Evolutionary conservation across 2,888 invertebrate species (phyloP).

Genomic region (Cheilosia pagana): DNA sequence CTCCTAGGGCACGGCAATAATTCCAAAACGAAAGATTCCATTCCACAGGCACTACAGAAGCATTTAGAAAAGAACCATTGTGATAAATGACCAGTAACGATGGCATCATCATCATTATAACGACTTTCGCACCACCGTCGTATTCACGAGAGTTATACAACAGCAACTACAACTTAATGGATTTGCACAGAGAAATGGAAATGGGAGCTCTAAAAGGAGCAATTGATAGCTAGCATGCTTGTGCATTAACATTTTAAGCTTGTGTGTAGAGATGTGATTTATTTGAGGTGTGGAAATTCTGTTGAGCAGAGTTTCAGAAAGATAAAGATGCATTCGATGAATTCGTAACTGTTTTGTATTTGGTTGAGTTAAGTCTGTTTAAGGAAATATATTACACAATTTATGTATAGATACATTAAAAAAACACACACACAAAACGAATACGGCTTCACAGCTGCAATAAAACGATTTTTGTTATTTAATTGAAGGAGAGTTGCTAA

Average conservation of each 20-base stretch:
- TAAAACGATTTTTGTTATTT: neutral
- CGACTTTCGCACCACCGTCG: constrained; percentile 45
- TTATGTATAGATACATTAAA: constrained; percentile 45
- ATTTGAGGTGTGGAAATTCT: constrained; percentile 23
- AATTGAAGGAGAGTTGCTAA: neutral
- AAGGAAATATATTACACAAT: constrained; percentile 61
- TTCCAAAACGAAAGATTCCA: constrained; percentile 93
- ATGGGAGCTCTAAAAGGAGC: constrained; percentile 23
- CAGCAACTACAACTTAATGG: constrained; percentile 46
- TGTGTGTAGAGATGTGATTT: constrained; percentile 14
- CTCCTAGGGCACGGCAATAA: constrained; percentile 89
- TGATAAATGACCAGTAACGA: constrained; percentile 64
- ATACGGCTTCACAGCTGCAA: neutral
- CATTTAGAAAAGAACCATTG: constrained; percentile 82
- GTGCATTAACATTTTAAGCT: constrained; percentile 42
- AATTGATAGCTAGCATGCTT: constrained; percentile 6
- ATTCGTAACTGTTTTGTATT: constrained; percentile 59
- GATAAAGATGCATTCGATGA: constrained; percentile 48
- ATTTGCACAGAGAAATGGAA: constrained; percentile 34
- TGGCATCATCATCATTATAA: constrained; percentile 34
- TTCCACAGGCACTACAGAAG: constrained; percentile 90
- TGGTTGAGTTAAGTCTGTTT: constrained; percentile 47
- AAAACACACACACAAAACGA: constrained; percentile 8
- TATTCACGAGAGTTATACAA: constrained; percentile 51
- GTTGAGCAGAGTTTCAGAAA: constrained; percentile 32